Evolutionary conservation across 2,113 vertebrate genomes (phyloP), one percentile per base, ranked within the genome.

Genomic region (Cricetomys ansorgei): DNA sequence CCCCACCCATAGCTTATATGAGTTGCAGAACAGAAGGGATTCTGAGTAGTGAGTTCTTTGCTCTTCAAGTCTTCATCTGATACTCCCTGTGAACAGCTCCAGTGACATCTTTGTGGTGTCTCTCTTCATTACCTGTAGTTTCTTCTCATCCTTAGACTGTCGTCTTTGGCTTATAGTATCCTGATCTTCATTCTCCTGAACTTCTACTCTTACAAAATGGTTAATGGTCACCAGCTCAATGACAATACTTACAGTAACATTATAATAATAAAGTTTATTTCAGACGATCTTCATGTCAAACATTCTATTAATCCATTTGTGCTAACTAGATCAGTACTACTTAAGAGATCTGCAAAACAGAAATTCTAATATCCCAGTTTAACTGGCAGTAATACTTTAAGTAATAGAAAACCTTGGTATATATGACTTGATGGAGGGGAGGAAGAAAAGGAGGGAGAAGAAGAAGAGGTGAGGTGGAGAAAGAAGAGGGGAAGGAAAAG

Each of bases 141-240:
- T 88, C 59, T 96, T 88, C 53, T 67, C 6, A 16, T 29, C 1
- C 34, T 69, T 89, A 89, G 10, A 59, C 17, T 29, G 67, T 96
- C 45, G 53, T 81, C 67, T 34, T 97, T 94, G 79, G 65, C 7
- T 53, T 87, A 21, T 4, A 65, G 50, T 81, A 77, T 57, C 3
- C 55, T 92, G 69, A 25, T 76, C 8, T 55, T 76, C 45, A 80
- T 88, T 94, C 53, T 75, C 50, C 19, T 23, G 16, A 76, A 81
- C 92, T 89, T 79, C 67, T 59, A 65, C 27, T 80, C 79, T 50
- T 77, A 83, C 9, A 59, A 43, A 95, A 94, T 43, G 70, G 86
- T 31, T 77, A 34, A 25, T 84, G 59, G 3, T 86, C 87, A 93
- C 48, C 43, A 29, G 72, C 64, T 94, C 81, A 65, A 27, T 87